Evolutionary conservation across 2,113 vertebrate genomes (phyloP).

Genomic region (Psephotus haematonotus): DNA sequence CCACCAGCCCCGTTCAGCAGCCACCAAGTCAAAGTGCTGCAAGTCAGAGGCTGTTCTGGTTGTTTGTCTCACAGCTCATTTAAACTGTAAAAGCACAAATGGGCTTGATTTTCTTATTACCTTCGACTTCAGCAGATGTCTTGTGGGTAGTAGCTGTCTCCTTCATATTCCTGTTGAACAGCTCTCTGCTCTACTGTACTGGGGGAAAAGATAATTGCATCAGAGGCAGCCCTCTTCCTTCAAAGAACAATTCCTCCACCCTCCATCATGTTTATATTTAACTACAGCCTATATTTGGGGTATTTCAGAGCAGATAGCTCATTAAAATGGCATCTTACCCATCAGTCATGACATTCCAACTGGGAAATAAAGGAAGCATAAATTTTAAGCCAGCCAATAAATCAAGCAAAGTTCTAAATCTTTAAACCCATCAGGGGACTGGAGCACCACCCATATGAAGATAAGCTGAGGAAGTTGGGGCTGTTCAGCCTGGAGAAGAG

Average conservation of each 20-base stretch:
- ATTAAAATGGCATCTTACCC: not conserved
- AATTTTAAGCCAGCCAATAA: not conserved
- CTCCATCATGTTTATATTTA: not conserved
- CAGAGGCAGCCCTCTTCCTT: not conserved
- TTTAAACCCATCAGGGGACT: not conserved
- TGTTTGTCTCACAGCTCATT: not conserved
- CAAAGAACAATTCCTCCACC: not conserved
- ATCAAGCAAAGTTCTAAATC: not conserved
- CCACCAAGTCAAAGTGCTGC: rapidly evolving
- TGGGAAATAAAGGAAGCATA: not conserved
- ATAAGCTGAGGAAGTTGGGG: no score
- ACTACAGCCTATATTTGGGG: not conserved
- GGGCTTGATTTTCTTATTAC: not conserved
- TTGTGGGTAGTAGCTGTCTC: not conserved
- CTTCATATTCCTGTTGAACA: not conserved
- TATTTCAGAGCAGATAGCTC: not conserved
- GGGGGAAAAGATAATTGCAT: not conserved
- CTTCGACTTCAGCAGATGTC: constrained; percentile 23
- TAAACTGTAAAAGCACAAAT: not conserved
- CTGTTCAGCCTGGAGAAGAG: no score
- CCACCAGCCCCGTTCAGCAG: not conserved
- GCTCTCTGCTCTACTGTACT: not conserved
- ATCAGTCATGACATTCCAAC: not conserved
- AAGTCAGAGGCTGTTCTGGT: not conserved
- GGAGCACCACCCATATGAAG: no score